These are phyloP conservation scores for Panopea generosa DNA, from an alignment of 2,888 invertebrate genomes.

Conservation along the genomic window DNA sequence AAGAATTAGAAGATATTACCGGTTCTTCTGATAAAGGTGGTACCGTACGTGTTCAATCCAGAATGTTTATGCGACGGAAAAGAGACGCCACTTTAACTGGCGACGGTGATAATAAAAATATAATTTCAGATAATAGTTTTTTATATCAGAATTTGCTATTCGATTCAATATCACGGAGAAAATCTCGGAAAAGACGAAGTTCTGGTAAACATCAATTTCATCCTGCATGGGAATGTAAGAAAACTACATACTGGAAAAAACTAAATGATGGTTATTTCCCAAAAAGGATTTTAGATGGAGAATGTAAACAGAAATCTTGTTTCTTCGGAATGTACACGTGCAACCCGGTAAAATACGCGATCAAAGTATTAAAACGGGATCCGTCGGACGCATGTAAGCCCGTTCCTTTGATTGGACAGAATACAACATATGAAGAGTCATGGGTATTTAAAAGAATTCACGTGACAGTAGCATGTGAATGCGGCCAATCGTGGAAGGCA, in stretches of 20 bases:
- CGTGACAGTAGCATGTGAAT: constrained; percentile 79
- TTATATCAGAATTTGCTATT: constrained; percentile 56
- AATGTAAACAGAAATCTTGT: constrained; percentile 76
- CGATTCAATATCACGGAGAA: constrained; percentile 37
- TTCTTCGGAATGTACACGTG: constrained; percentile 80
- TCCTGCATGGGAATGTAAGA: constrained; percentile 78
- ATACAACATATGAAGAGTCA: constrained; percentile 77
- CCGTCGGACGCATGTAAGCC: constrained; percentile 78
- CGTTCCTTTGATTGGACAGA: constrained; percentile 71
- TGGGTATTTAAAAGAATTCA: constrained; percentile 73
- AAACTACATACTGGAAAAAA: constrained; percentile 65
- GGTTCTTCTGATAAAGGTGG: constrained; percentile 19
- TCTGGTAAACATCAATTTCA: constrained; percentile 58
- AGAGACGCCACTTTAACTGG: constrained; percentile 34
- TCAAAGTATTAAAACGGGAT: constrained; percentile 78
- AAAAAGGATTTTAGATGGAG: constrained; percentile 70
- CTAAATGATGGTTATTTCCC: constrained; percentile 78
- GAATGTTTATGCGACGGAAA: constrained; percentile 69
- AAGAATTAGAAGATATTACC: constrained; percentile 46
- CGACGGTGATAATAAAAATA: constrained; percentile 43
- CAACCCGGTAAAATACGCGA: constrained; percentile 76
- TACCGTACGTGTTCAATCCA: constrained; percentile 60
- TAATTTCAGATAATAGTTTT: constrained; percentile 38
- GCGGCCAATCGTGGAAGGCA: constrained; percentile 54
- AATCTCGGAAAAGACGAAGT: constrained; percentile 45